phyloP scores from a whole-genome alignment of 2,888 invertebrate species.

The Lobophora halterata region DNA sequence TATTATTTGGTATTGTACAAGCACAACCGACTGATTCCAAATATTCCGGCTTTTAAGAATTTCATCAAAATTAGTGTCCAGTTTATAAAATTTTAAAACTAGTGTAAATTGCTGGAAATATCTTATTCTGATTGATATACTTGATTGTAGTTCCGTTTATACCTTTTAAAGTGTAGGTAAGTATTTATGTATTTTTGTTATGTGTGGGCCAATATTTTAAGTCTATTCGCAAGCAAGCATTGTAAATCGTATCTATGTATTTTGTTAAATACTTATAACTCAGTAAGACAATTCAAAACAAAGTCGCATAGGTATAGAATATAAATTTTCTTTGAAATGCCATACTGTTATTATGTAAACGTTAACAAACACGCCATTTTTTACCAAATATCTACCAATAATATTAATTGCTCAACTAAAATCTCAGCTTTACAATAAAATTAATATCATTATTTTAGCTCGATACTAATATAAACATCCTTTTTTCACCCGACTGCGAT shows the following conservation, averaged over 20 bases:
- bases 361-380: slow-evolving; percentile 44
- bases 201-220: slow-evolving; percentile 39
- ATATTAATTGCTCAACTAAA: slow-evolving; percentile 34
- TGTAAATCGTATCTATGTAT: slow-evolving; percentile 17
- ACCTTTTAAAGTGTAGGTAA: no score
- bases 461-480: no score
- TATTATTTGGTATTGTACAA: slow-evolving; percentile 35
- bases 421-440: slow-evolving; percentile 2
- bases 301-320: slow-evolving; percentile 19
- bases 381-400: slow-evolving; percentile 46
- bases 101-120: slow-evolving; percentile 14
- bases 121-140: slow-evolving; percentile 15
- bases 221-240: slow-evolving; percentile 26
- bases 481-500: no score
- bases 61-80: slow-evolving; percentile 7
- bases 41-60: slow-evolving; percentile 29
- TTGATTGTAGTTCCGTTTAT: slow-evolving; percentile 5
- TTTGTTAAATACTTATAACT: slow-evolving; percentile 11
- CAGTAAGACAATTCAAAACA: slow-evolving; percentile 17
- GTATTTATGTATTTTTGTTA: slow-evolving; percentile 27
- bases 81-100: slow-evolving; percentile 3
- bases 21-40: slow-evolving; percentile 44
- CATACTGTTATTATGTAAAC: slow-evolving; percentile 35
- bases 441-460: no score
- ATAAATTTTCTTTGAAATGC: slow-evolving; percentile 25